Percentiles rank a stretch among this genome's conserved stretches.
Conservation (phyloP, 2,888 invertebrate species). For the Mycalesis mineus region DNA sequence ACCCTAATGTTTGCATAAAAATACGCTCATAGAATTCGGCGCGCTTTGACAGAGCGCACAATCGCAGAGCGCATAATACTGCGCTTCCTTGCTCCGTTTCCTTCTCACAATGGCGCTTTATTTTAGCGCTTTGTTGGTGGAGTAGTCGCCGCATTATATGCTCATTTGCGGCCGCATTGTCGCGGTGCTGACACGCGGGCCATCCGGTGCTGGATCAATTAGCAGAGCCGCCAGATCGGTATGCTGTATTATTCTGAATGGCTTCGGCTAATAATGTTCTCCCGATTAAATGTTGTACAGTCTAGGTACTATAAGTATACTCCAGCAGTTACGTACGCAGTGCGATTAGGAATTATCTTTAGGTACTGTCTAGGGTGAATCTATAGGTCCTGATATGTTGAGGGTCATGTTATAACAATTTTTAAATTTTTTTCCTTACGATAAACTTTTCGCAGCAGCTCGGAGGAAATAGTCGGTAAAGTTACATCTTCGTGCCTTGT, state of each 20-base stretch:
- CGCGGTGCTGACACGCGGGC: slow-evolving; percentile 54
- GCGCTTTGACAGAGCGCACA: slow-evolving; percentile 43
- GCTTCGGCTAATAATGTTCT: not conserved
- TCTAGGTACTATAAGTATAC: too few relatives aligned
- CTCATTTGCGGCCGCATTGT: slow-evolving; percentile 60
- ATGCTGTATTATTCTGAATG: not conserved
- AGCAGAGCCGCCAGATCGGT: slow-evolving; percentile 36
- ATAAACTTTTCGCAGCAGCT: too few relatives aligned
- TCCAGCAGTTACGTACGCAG: too few relatives aligned
- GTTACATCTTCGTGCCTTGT: too few relatives aligned
- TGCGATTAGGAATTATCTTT: too few relatives aligned
- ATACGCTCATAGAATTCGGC: slow-evolving; percentile 54
- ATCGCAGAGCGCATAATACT: slow-evolving; percentile 41
- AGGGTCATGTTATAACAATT: too few relatives aligned
- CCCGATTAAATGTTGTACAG: too few relatives aligned
- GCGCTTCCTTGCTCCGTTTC: slow-evolving; percentile 44
- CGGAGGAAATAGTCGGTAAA: too few relatives aligned
- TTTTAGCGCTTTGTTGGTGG: slow-evolving; percentile 36
- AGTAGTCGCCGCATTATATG: slow-evolving; percentile 55
- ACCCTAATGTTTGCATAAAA: slow-evolving; percentile 1
- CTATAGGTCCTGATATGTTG: too few relatives aligned
- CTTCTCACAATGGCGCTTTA: slow-evolving; percentile 44
- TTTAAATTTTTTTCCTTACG: too few relatives aligned
- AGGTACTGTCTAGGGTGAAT: too few relatives aligned
- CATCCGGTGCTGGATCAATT: slow-evolving; percentile 62